Evolutionary conservation across 2,888 invertebrate genomes (phyloP).

Genomic region (Acanthosepion pharaonis): DNA sequence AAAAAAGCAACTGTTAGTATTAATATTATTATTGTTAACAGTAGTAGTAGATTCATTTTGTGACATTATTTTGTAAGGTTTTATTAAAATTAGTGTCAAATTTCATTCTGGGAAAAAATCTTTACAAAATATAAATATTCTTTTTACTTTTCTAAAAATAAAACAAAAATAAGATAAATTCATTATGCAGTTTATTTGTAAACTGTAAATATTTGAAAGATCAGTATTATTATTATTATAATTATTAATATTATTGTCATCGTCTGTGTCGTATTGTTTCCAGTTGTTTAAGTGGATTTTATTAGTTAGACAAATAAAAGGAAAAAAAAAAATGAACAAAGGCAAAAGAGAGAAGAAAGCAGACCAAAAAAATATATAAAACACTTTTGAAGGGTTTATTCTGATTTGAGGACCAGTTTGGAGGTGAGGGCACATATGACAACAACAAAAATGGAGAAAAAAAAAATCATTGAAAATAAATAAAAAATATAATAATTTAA

Average conservation of each 20-base stretch:
- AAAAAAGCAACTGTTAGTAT: neutral
- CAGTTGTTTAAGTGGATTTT: neutral
- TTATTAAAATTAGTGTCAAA: neutral
- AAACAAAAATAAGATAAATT: neutral
- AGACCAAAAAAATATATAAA: neutral
- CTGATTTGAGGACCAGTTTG: neutral
- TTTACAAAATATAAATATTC: neutral
- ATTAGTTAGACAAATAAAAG: neutral
- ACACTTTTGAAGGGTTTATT: slow-evolving; percentile 33
- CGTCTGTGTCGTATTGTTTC: neutral
- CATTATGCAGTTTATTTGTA: neutral
- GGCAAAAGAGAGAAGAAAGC: neutral
- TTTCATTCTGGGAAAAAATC: neutral
- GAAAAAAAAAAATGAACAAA: neutral
- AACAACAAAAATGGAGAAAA: neutral
- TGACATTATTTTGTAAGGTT: neutral
- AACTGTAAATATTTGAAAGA: neutral
- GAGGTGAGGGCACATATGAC: neutral
- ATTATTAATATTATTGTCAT: neutral
- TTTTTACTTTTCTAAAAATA: slow-evolving; percentile 1
- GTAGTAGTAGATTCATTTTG: neutral
- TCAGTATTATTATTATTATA: neutral
- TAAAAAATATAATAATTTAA: neutral
- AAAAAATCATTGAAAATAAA: slow-evolving; percentile 6
- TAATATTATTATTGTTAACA: too few species aligned